A percentile compares a stretch with the other conserved stretches of the same genome.
phyloP scores from a whole-genome alignment of 2,113 vertebrate genomes.

The Eurypyga helias region DNA sequence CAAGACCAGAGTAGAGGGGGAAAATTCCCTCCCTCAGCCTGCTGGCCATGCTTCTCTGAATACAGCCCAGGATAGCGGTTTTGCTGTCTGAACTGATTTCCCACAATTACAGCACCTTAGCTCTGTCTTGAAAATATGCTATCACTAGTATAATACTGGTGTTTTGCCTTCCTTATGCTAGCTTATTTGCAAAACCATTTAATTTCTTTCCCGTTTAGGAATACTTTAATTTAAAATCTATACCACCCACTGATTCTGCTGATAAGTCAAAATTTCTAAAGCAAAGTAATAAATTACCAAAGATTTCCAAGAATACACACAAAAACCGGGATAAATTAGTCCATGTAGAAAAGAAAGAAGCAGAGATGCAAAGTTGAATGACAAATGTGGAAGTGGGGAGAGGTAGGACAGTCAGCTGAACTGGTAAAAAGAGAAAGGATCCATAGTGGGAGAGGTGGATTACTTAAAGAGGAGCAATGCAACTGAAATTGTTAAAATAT shows the following conservation, averaged over 20 bases:
- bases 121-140: neutral
- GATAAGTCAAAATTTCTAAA: neutral
- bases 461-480: neutral
- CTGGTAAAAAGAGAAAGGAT: neutral
- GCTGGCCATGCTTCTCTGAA: no score
- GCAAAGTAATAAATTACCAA: neutral
- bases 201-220: neutral
- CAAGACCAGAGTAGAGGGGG: no score
- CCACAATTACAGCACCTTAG: neutral
- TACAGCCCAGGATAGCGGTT: neutral
- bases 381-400: neutral
- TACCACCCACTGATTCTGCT: neutral
- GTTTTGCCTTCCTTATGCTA: neutral
- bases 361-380: neutral
- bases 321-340: neutral
- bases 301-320: neutral
- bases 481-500: neutral
- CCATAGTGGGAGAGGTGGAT: neutral
- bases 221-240: neutral
- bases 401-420: neutral
- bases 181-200: neutral
- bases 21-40: no score
- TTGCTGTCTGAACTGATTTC: neutral
- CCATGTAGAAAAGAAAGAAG: neutral
- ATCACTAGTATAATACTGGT: neutral